Evolutionary conservation across 30 jellyfish, hydroid and myxozoan genomes (phyloP).

Genomic region (Turritopsis dohrnii): DNA sequence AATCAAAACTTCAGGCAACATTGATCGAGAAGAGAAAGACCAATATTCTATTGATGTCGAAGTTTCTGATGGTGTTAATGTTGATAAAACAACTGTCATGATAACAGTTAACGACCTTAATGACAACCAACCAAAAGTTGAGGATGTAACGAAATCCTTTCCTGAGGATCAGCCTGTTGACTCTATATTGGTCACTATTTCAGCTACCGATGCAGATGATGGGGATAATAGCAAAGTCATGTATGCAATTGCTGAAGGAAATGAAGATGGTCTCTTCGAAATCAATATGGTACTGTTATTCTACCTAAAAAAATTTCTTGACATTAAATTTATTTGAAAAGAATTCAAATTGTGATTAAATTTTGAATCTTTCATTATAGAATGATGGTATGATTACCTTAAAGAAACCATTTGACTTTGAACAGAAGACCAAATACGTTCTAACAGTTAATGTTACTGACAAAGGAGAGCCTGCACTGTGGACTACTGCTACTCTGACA

Average conservation of each 20-base stretch:
- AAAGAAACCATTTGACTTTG: conserved; percentile 5
- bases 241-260: conserved; percentile 13
- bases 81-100: conserved; percentile 8
- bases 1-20: conserved; percentile 17
- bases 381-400: background rate
- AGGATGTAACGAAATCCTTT: background rate
- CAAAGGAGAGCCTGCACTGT: background rate
- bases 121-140: conserved; percentile 28
- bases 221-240: conserved; percentile 24
- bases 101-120: conserved; percentile 15
- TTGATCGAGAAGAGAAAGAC: conserved; percentile 12
- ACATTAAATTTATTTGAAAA: background rate
- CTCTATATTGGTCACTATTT: background rate
- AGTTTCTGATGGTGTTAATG: conserved; percentile 17
- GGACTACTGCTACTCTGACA: background rate
- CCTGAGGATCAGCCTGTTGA: conserved; percentile 1
- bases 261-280: conserved; percentile 11
- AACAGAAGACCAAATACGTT: background rate
- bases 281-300: background rate
- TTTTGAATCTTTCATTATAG: background rate
- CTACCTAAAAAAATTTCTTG: background rate
- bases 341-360: background rate
- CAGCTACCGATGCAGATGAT: conserved; percentile 17
- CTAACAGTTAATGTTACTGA: background rate
- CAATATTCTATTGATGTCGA: background rate